Evolutionary conservation across 2,888 invertebrate genomes (phyloP), one percentile per base, ranked within the genome.

Genomic region (Xanthia togata): DNA sequence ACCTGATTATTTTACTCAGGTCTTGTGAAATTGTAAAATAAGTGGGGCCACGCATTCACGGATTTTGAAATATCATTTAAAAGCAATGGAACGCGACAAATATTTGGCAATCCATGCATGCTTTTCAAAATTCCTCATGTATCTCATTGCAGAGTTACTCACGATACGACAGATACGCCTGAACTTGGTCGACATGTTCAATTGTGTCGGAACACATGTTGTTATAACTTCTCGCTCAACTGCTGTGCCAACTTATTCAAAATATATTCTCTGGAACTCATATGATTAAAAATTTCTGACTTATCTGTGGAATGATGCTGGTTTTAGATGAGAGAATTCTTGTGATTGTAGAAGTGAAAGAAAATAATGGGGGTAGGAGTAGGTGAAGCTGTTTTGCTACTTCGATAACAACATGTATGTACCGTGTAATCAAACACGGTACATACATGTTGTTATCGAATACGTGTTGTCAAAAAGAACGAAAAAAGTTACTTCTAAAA

Each of bases 211-310:
- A 14, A 4, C 44, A 47, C 23, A 50, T 55, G 50, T 64, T 57
- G 73, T 55, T 77, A 60, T 26, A 71, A 69, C 60, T 83, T 57
- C 31, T 26, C 47, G 67, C 47, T 60, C 53, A 31, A 57, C 62
- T 76, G 65, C 73, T 60, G 65, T 67, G 70, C 60, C 38, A 68
- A 85, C 47, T 85, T 85, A 82, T 85, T 82, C 86, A 78, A 73
- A 73, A 82, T 78, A 73, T 73, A 62, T 70, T 47, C 53, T n/a
- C 63, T 47, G 17, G 60, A 85, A 50, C 67, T 76, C 62, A 11
- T 38, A 73, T 65, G 35, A 59, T 41, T 85, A 44, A 50, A 72
- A 70, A 72, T 70, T 60, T 70, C 59, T 47, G 62, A 82, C 60
- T 82, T 81, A 62, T 68, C 57, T 67, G 38, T 3, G 47, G 31